Percentiles rank a stretch among this genome's conserved stretches.
Evolutionary conservation across 1,140 invertebrate species (phyloP).

Genomic region (Zaprionus nigranus): DNA sequence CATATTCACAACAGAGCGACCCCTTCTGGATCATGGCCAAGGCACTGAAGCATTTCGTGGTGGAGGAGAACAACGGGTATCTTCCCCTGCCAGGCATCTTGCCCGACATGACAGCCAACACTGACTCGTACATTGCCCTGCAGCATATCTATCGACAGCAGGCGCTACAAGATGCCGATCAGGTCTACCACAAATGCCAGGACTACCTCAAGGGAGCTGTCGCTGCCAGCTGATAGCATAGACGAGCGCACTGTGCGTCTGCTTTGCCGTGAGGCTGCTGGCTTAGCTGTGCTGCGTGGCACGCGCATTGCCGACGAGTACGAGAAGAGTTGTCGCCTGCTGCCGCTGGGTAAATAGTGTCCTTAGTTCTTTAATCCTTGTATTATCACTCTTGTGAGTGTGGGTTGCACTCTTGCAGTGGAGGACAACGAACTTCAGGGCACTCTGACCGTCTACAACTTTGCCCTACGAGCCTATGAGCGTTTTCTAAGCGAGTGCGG

Average conservation of each 20-base stretch:
- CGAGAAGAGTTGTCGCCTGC: conserved; percentile 81
- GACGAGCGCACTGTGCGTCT: conserved; percentile 92
- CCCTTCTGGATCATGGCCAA: conserved; percentile 97
- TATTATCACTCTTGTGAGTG: background rate
- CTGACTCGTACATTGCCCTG: conserved; percentile 94
- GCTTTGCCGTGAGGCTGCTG: conserved; percentile 93
- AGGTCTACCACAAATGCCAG: conserved; percentile 92
- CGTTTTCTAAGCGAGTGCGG: conserved; percentile 95
- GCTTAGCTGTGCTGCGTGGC: conserved; percentile 92
- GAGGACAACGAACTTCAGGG: conserved; percentile 88
- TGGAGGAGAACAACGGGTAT: conserved; percentile 92
- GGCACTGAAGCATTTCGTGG: conserved; percentile 95
- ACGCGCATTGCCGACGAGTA: conserved; percentile 93
- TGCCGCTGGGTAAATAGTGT: conserved; percentile 49
- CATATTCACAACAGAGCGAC: conserved; percentile 86
- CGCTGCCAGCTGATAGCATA: conserved; percentile 89
- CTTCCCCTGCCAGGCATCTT: conserved; percentile 96
- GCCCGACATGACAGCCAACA: conserved; percentile 99
- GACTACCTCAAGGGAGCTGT: conserved; percentile 91
- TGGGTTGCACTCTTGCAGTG: conserved; percentile 34
- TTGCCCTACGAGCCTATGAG: conserved; percentile 95
- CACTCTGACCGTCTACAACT: conserved; percentile 95
- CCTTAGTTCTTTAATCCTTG: background rate
- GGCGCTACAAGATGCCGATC: conserved; percentile 92
- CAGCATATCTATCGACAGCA: conserved; percentile 96